phyloP scores from a whole-genome alignment of 2,113 vertebrate species.

The Aspidoscelis tigris region DNA sequence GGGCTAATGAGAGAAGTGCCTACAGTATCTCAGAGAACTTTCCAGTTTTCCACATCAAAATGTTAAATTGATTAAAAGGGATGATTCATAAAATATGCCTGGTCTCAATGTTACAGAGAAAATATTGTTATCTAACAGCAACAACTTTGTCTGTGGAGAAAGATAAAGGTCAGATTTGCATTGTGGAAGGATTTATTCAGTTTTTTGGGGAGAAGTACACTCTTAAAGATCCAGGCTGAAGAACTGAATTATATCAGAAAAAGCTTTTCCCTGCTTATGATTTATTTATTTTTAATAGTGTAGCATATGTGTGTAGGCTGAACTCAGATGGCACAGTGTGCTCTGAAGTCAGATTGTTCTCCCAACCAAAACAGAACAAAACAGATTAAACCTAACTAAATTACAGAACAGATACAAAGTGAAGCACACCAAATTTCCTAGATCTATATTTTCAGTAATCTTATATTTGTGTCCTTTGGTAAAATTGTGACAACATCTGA shows the following conservation, averaged over 20 bases:
- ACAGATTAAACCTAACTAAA: not conserved
- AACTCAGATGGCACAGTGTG: not conserved
- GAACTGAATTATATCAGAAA: conserved; percentile 50
- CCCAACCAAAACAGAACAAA: conserved; percentile 22
- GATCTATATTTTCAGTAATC: fast-evolving
- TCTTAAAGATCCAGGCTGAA: conserved; percentile 11
- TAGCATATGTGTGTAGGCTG: not conserved
- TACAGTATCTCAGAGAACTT: not conserved
- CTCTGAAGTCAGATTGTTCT: conserved; percentile 28
- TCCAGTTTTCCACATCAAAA: not conserved
- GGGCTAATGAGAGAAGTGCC: not conserved
- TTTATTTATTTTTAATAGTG: not conserved
- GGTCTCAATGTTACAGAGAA: not conserved
- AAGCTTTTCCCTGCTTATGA: not conserved
- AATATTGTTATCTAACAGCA: not conserved
- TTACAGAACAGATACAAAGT: fast-evolving
- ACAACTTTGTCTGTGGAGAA: not conserved
- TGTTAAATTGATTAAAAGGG: not conserved
- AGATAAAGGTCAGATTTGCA: not conserved
- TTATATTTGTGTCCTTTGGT: not conserved
- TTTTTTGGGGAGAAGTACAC: not conserved
- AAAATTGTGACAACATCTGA: not conserved
- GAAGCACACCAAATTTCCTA: not conserved
- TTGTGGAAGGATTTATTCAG: not conserved
- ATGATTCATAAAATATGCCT: not conserved